Percentiles rank a stretch among this genome's conserved stretches.
phyloP scores from a whole-genome alignment of 2,113 vertebrate species.

The Oncorhynchus gorbuscha region DNA sequence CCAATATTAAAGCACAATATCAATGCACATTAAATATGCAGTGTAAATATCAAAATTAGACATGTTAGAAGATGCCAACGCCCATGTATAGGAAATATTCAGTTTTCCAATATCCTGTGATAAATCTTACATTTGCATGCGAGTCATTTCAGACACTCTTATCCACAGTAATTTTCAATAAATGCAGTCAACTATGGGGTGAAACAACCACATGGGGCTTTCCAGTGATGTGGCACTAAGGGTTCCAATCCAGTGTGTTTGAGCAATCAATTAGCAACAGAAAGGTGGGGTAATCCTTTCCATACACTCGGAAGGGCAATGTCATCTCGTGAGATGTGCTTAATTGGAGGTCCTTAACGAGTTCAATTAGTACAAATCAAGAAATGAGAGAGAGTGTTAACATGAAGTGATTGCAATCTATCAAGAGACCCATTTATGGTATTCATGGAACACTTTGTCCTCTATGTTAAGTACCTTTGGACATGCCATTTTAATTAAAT shows the following conservation, averaged over 20 bases:
- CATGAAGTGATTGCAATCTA: neutral
- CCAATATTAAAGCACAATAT: no score
- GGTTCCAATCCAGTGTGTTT: neutral
- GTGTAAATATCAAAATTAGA: no score
- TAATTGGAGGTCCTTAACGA: constrained; percentile 4
- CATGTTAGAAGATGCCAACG: no score
- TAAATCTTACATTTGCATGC: no score
- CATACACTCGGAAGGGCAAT: neutral
- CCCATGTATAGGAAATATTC: no score
- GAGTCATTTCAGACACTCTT: no score
- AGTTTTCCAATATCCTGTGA: no score
- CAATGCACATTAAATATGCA: no score
- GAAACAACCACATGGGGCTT: neutral
- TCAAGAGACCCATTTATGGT: neutral
- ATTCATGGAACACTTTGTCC: neutral
- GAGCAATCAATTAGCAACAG: neutral
- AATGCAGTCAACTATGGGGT: no score
- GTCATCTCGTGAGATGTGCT: constrained; percentile 13
- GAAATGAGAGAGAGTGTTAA: neutral
- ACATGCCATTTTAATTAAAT: constrained; percentile 1
- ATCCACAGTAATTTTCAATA: no score
- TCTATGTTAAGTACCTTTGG: neutral
- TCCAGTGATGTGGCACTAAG: neutral
- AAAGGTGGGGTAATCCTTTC: constrained; percentile 11
- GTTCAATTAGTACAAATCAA: neutral